phyloP scores from a whole-genome alignment of 2,113 vertebrate species.

The Periophthalmodon schlosseri region DNA sequence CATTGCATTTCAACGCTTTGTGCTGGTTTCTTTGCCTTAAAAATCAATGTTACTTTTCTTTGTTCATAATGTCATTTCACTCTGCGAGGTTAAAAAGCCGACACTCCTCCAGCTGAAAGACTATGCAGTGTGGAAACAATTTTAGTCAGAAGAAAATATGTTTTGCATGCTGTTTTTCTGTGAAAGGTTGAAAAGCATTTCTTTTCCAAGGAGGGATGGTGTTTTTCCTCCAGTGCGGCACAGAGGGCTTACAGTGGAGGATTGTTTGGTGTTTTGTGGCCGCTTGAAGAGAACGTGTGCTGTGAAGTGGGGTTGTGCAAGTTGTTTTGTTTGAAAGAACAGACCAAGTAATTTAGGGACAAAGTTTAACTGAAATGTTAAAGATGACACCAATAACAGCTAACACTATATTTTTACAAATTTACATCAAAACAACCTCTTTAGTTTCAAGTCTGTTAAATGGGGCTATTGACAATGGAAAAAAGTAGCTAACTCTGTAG shows the following conservation, averaged over 20 bases:
- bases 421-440: background rate
- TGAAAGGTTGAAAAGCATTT: slow-evolving; percentile 49
- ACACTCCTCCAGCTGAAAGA: slow-evolving; percentile 35
- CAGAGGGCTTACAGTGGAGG: slow-evolving; percentile 40
- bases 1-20: slow-evolving; percentile 18
- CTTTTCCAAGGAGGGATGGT: slow-evolving; percentile 34
- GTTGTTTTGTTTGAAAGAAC: slow-evolving; percentile 41
- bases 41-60: slow-evolving; percentile 18
- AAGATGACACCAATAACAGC: slow-evolving; percentile 8
- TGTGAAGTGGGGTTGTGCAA: slow-evolving; percentile 44
- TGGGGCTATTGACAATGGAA: background rate
- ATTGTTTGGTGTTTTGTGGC: slow-evolving; percentile 54
- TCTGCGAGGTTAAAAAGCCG: slow-evolving; percentile 9
- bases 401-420: background rate
- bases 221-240: slow-evolving; percentile 40
- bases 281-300: slow-evolving; percentile 39
- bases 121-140: slow-evolving; percentile 35
- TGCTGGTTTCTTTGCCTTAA: slow-evolving; percentile 21
- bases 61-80: slow-evolving; percentile 12
- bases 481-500: background rate
- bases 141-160: slow-evolving; percentile 36
- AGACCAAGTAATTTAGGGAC: slow-evolving; percentile 26
- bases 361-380: slow-evolving; percentile 40
- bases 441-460: background rate
- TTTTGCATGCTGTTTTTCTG: slow-evolving; percentile 42